These are phyloP conservation scores for Dipodomys spectabilis DNA, from an alignment of 2,113 vertebrate species.

Conservation along the genomic window DNA sequence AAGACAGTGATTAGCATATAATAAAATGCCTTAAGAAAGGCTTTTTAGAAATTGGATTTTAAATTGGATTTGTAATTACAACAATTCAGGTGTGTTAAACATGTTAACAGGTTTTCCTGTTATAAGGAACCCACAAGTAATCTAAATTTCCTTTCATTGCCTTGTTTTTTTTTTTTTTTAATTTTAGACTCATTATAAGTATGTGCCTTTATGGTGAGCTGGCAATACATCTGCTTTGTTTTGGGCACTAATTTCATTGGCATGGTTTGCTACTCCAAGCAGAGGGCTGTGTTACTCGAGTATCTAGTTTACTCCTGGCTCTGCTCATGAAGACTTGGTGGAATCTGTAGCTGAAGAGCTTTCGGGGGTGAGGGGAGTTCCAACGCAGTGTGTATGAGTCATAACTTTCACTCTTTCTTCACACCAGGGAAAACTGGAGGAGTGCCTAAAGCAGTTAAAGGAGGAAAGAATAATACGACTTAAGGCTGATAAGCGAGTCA, in stretches of 20 bases:
- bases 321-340: neutral
- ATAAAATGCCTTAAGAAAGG: neutral
- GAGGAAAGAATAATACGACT: slow-evolving; percentile 92
- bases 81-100: slow-evolving; percentile 9
- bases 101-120: neutral
- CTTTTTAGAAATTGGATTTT: slow-evolving; percentile 34
- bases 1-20: neutral
- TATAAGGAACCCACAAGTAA: neutral
- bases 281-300: neutral
- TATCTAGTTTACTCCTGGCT: neutral
- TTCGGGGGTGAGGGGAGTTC: neutral
- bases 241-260: neutral
- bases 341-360: neutral
- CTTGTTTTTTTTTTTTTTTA: slow-evolving; percentile 39
- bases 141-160: slow-evolving; percentile 4
- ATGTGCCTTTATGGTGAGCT: slow-evolving; percentile 22
- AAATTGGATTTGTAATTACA: neutral
- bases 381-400: too few species aligned
- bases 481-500: slow-evolving; percentile 89
- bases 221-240: neutral
- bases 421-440: slow-evolving; percentile 91
- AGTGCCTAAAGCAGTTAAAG: slow-evolving; percentile 89
- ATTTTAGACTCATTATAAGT: neutral
- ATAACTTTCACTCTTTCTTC: slow-evolving; percentile 54
- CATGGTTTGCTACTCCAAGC: neutral